Evolutionary conservation across 2,113 vertebrate species (phyloP), one percentile per base, ranked within the genome.

Genomic region (Actenoides hombroni): DNA sequence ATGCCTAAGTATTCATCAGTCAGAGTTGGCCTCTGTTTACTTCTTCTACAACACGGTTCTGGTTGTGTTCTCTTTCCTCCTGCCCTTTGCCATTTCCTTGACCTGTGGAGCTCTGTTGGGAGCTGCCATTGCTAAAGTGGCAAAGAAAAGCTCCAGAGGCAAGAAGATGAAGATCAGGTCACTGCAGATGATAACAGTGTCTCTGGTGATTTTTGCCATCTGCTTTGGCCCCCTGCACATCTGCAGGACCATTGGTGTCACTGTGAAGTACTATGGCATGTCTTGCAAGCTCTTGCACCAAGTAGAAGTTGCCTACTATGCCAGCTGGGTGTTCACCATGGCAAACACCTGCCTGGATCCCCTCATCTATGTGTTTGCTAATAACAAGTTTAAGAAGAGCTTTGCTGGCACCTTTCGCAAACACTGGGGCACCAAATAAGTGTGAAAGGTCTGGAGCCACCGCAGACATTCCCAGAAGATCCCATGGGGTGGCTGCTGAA

Each of bases 221-320:
- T 98, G 98, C 67, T 98, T 98, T 83, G 95, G 96, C 24, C 98
- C 98, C 7, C 81, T 98, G 18, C 98, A 98, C 21, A 63, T 98
- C 40, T 79, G 94, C 19, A 95, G 98, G 35, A 98, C 97, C 3
- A 4, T 94, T 1, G 97, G 8, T 1, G 83, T 98, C 8, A 40
- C 95, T 10, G 7, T 98, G 17, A 97, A 86, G 48, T 92, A 90
- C 79, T 90, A 70, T 5, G 28, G 33, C 3, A 1, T 51, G 23
- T 23, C 68, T 29, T 97, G 96, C 12, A 5, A 35, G 10, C 67
- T 92, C 28, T 51, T 97, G 44, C 48, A 83, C 13, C 15, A 29
- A 21, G 31, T 75, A 20, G 96, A 97, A 71, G 39, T 86, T 17
- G 91, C 94, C 37, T 97, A 93, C 91, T 97, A 97, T 12, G 3